Percentiles rank a stretch among this genome's conserved stretches.
Evolutionary conservation across 1,140 invertebrate genomes (phyloP).

Genomic region (Archivesica marissinica): DNA sequence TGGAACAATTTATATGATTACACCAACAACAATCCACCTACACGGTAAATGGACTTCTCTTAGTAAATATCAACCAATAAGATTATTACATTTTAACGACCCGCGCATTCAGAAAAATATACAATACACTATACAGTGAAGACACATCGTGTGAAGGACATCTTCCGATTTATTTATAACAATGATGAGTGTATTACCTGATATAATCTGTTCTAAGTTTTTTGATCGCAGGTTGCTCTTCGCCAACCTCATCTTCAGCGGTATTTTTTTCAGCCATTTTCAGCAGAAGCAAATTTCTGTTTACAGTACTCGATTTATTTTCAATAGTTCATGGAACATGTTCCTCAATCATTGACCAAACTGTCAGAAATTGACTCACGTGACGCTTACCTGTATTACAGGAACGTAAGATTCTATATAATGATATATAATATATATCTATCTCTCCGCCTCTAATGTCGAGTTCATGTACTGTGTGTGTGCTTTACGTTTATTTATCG

Average conservation of each 20-base stretch:
- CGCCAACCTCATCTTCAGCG: background rate
- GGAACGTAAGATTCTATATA: too few species aligned
- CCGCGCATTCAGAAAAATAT: background rate
- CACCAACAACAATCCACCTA: background rate
- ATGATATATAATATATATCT: too few species aligned
- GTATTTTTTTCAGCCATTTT: slow-evolving; percentile 14
- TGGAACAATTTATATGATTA: background rate
- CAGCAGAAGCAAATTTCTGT: too few species aligned
- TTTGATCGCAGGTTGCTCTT: background rate
- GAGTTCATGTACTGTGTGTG: too few species aligned
- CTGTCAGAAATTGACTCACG: too few species aligned
- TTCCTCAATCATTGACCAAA: too few species aligned
- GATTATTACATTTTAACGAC: background rate
- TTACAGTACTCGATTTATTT: too few species aligned
- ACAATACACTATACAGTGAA: background rate
- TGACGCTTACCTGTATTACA: too few species aligned
- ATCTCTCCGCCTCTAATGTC: too few species aligned
- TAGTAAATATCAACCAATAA: background rate
- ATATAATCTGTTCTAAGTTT: slow-evolving; percentile 5
- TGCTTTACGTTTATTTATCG: too few species aligned
- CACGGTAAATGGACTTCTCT: background rate
- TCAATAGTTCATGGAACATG: too few species aligned
- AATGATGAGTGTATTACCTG: background rate
- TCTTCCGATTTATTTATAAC: background rate
- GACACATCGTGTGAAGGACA: background rate